Percentiles rank a stretch among this genome's conserved stretches.
phyloP scores from a whole-genome alignment of 2,797 vertebrate genomes.

The Psittacula derbiana region DNA sequence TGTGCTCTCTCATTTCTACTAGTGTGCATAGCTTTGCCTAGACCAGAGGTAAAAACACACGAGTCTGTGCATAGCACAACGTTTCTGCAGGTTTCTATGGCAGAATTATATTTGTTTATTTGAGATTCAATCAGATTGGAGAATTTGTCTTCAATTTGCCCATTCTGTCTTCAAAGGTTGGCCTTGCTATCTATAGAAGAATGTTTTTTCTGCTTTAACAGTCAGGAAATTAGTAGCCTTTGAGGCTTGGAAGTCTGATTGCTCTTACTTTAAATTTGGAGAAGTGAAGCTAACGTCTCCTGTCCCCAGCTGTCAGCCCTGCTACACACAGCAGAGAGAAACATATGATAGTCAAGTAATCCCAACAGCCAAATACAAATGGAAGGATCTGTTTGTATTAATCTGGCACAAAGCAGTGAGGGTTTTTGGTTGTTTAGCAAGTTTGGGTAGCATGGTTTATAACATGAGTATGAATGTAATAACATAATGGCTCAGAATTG shows the following conservation, averaged over 20 bases:
- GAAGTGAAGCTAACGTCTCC: neutral
- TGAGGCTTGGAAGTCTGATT: neutral
- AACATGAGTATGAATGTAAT: neutral
- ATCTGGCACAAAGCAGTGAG: neutral
- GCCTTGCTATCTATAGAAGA: neutral
- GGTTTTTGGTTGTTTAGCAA: neutral
- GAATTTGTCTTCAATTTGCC: neutral
- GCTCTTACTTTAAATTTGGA: neutral
- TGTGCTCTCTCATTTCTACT: neutral
- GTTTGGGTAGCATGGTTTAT: neutral
- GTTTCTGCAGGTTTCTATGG: neutral
- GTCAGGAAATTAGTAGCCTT: neutral
- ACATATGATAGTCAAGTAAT: neutral
- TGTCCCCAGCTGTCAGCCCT: slow-evolving; percentile 12
- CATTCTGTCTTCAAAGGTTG: neutral
- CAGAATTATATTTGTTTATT: neutral
- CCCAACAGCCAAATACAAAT: neutral
- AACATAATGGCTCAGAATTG: neutral
- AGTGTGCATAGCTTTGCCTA: neutral
- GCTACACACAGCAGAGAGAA: neutral
- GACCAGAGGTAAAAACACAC: rapidly evolving
- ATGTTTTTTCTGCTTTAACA: neutral
- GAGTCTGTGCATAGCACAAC: neutral
- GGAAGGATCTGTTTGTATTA: neutral
- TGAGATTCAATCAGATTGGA: neutral